Percentiles rank a stretch among this genome's conserved stretches.
phyloP scores from a whole-genome alignment of 2,888 invertebrate genomes.

The Conistra vaccinii region DNA sequence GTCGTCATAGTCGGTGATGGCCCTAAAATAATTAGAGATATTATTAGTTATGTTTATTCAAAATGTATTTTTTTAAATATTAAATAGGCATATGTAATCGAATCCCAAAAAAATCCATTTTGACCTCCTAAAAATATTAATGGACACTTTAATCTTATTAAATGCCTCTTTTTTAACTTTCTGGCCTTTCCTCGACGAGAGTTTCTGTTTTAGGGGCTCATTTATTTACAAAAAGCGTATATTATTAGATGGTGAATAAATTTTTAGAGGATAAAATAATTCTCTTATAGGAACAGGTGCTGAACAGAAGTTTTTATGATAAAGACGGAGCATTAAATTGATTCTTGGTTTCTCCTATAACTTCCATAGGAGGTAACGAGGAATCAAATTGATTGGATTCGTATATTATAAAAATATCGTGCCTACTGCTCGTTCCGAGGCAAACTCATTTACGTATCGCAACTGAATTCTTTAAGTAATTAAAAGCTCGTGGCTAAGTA shows the following conservation, averaged over 20 bases:
- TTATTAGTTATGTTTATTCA: too few relatives aligned
- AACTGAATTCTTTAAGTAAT: constrained; percentile 4
- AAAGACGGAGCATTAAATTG: background rate
- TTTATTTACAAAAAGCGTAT: background rate
- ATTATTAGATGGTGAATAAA: background rate
- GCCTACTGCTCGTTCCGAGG: background rate
- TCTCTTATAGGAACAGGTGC: background rate
- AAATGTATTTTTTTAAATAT: too few relatives aligned
- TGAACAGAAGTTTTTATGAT: background rate
- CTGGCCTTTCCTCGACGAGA: background rate
- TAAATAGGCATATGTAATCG: too few relatives aligned
- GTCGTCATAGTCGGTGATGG: constrained; percentile 94
- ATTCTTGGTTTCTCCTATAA: background rate
- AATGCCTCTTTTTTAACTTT: background rate
- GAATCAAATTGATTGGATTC: background rate
- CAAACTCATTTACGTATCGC: background rate
- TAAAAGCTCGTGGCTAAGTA: too few relatives aligned
- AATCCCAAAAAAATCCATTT: background rate
- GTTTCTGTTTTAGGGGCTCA: background rate
- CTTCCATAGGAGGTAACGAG: background rate
- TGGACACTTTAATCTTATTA: background rate
- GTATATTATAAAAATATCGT: background rate
- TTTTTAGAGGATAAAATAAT: background rate
- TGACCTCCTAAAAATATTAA: background rate
- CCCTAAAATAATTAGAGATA: constrained; percentile 82